Evolutionary conservation across 2,797 vertebrate genomes (phyloP).

Genomic region (Carcharodon carcharias): DNA sequence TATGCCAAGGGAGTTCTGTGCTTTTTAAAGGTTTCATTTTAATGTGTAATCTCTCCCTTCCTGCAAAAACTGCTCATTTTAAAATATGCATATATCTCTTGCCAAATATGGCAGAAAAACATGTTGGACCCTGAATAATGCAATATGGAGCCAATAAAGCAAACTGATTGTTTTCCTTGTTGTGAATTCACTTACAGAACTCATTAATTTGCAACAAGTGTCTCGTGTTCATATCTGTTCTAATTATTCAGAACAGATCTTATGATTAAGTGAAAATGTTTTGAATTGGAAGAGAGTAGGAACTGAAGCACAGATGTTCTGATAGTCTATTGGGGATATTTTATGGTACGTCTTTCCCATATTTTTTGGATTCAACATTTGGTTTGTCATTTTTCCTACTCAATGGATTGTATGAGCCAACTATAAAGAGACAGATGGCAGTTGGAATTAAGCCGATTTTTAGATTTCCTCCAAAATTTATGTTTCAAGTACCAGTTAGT

Average conservation of each 20-base stretch:
- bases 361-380: background rate
- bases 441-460: background rate
- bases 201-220: background rate
- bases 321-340: background rate
- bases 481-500: background rate
- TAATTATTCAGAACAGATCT: background rate
- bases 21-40: background rate
- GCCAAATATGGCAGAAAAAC: background rate
- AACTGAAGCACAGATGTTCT: background rate
- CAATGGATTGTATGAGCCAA: background rate
- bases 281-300: background rate
- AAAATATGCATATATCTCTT: background rate
- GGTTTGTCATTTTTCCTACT: background rate
- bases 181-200: background rate
- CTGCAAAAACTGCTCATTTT: background rate
- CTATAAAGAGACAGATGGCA: background rate
- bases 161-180: background rate
- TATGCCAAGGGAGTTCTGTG: background rate
- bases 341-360: background rate
- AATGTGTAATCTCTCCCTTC: no score
- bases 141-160: background rate
- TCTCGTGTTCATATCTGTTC: slow-evolving; percentile 10
- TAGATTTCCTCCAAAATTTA: background rate
- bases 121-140: background rate
- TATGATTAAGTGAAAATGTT: background rate